Evolutionary conservation across 1,140 invertebrate genomes (phyloP), one percentile per base, ranked within the genome.

Genomic region (Temnothorax longispinosus): DNA sequence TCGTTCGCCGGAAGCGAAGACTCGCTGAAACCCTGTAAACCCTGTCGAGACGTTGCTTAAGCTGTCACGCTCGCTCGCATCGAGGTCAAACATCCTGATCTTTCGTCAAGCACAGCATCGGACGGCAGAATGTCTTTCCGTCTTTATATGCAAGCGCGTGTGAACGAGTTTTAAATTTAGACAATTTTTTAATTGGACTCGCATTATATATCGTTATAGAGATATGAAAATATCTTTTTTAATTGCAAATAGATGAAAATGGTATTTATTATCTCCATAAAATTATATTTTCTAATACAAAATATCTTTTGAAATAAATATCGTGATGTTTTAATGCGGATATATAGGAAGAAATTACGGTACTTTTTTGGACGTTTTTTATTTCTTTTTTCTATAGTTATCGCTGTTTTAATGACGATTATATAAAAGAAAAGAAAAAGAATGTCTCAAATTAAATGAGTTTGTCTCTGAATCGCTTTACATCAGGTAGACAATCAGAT

Each of bases 1-100:
- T 90, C 89, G 89, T 80, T 90, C 89, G 67, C 62, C 52, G 86
- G 58, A 74, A 82, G 74, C 65, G 77, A 86, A 86, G 85, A 81
- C 78, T 82, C 80, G 69, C 80, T 84, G 80, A 84, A 84, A 84
- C 27, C 56, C 80, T 62, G 69, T 74, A 84, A 84, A 84, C 69
- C 80, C 69, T 74, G 69, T 84, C 80, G 80, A 84, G 80, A 84
- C 80, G 54, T 84, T 84, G 32, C 80, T 84, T 74, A 74, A 84
- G 41, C 69, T 74, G 41, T 75, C 80, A 84, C 69, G 69, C 69
- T 84, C 32, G 69, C 69, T 75, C 54, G 54, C 80, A 50, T 84
- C 80, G 80, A 75, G 69, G 54, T 84, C 80, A 84, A 54, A 32
- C 69, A 21, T 58, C 47, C 38, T 58, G 60, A 64, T 47, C 60